Percentiles rank a stretch among this genome's conserved stretches.
Evolutionary conservation across 2,888 invertebrate genomes (phyloP).

Genomic region (Lysandra coridon): DNA sequence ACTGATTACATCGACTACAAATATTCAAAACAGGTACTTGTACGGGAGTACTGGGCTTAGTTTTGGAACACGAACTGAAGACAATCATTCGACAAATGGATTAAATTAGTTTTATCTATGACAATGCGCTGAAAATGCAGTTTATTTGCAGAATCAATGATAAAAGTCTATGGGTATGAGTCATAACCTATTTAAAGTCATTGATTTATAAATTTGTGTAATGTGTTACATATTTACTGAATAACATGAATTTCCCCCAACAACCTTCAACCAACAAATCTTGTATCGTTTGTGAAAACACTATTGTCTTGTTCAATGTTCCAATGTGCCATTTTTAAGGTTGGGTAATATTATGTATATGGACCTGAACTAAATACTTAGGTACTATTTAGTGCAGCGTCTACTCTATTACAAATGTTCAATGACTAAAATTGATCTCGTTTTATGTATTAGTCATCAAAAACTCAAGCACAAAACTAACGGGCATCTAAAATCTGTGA

Average conservation of each 20-base stretch:
- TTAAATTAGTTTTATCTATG: neutral
- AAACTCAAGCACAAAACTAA: neutral
- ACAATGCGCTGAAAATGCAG: neutral
- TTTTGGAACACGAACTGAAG: neutral
- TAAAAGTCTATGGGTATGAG: neutral
- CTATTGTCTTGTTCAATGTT: neutral
- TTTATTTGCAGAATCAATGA: neutral
- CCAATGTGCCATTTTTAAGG: neutral
- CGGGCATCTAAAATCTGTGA: constrained; percentile 28
- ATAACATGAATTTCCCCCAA: neutral
- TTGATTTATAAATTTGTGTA: too few relatives aligned
- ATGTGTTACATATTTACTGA: neutral
- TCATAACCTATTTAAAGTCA: too few relatives aligned
- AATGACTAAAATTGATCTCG: neutral
- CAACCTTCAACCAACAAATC: too few relatives aligned
- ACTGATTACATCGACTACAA: constrained; percentile 32
- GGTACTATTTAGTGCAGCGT: neutral
- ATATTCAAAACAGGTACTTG: constrained; percentile 59
- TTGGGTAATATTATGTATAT: neutral
- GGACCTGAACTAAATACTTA: neutral
- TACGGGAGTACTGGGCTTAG: constrained; percentile 40
- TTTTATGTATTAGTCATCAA: constrained; percentile 5
- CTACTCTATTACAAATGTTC: constrained; percentile 1
- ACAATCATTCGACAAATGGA: neutral
- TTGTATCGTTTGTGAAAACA: neutral